Percentiles rank a stretch among this genome's conserved stretches.
phyloP scores from a whole-genome alignment of 2,797 vertebrate genomes.

The Enoplosus armatus region DNA sequence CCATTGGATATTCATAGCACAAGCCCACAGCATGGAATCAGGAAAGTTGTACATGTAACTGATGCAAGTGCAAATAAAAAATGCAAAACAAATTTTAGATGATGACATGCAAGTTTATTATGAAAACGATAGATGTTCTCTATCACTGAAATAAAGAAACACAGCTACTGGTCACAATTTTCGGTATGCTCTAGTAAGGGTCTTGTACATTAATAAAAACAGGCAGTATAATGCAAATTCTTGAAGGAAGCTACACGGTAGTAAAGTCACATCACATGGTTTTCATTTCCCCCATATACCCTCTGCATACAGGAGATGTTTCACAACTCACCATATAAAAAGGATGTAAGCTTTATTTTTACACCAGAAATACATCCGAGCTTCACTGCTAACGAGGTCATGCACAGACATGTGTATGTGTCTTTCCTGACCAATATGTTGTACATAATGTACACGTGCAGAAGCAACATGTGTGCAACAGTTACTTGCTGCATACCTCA shows the following conservation, averaged over 20 bases:
- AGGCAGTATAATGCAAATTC: not conserved
- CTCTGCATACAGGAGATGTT: conserved; percentile 16
- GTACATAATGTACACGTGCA: conserved; percentile 43
- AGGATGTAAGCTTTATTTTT: conserved; percentile 21
- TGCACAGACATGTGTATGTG: conserved; percentile 1
- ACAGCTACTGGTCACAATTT: not conserved
- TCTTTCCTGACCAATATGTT: conserved; percentile 17
- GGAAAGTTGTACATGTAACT: not conserved
- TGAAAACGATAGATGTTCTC: not conserved
- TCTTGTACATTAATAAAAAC: not conserved
- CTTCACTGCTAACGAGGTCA: conserved; percentile 27
- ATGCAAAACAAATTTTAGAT: not conserved
- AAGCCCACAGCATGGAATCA: not conserved
- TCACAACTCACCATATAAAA: conserved; percentile 34
- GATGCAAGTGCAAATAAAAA: not conserved
- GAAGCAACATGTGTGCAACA: conserved; percentile 34
- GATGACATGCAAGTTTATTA: not conserved
- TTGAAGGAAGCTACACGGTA: not conserved
- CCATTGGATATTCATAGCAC: not conserved
- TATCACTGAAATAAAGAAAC: not conserved
- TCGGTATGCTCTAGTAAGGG: not conserved
- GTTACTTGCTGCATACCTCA: conserved; percentile 12
- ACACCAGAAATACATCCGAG: not conserved
- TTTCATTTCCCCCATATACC: not conserved
- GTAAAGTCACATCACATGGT: not conserved